Evolutionary conservation across 2,113 vertebrate genomes (phyloP).

Genomic region (Serilophus lunatus): DNA sequence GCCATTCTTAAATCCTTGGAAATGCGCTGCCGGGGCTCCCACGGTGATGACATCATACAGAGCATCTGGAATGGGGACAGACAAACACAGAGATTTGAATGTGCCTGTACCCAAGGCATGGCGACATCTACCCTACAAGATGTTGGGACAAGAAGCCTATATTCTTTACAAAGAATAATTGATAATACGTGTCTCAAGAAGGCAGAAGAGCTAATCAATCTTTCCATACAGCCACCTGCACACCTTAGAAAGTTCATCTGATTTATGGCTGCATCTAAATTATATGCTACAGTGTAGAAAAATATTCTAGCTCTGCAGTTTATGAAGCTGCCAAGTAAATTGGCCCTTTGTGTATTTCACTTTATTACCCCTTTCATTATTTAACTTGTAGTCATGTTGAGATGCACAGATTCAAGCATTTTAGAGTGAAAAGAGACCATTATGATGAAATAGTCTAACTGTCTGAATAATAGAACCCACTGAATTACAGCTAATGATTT

Average conservation of each 20-base stretch:
- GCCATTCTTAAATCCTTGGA: slow-evolving; percentile 95
- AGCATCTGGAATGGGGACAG: slow-evolving; percentile 78
- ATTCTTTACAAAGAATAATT: slow-evolving; percentile 1
- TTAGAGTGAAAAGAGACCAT: neutral
- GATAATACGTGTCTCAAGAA: neutral
- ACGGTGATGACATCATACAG: slow-evolving; percentile 94
- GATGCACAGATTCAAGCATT: slow-evolving; percentile 28
- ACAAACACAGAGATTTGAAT: neutral
- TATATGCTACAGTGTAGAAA: slow-evolving; percentile 24
- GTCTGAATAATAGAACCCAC: neutral
- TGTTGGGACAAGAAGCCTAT: neutral
- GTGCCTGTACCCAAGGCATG: neutral
- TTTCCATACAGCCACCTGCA: slow-evolving; percentile 58
- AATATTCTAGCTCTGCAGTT: slow-evolving; percentile 56
- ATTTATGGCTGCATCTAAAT: slow-evolving; percentile 69
- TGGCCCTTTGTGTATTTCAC: slow-evolving; percentile 62
- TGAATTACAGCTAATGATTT: neutral
- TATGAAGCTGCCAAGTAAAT: slow-evolving; percentile 63
- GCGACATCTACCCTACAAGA: neutral
- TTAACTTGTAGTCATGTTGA: slow-evolving; percentile 60
- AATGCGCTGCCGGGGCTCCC: slow-evolving; percentile 93
- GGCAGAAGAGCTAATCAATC: slow-evolving; percentile 43
- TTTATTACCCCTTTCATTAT: slow-evolving; percentile 60
- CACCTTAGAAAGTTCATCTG: slow-evolving; percentile 36
- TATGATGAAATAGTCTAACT: neutral